These are phyloP conservation scores for Eupithecia centaureata DNA, from an alignment of 2,888 invertebrate genomes.

Conservation along the genomic window DNA sequence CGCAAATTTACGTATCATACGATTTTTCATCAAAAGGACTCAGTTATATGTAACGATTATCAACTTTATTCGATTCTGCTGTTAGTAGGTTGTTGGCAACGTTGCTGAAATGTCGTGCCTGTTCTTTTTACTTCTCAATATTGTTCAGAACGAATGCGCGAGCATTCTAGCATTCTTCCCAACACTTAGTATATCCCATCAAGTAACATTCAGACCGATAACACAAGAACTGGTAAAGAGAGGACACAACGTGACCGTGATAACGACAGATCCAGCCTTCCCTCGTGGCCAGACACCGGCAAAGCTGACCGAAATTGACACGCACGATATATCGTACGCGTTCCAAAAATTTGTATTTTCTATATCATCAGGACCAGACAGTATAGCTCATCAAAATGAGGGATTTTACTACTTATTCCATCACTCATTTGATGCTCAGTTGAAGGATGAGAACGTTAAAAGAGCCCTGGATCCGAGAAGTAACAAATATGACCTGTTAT, in stretches of 20 bases:
- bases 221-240: slow-evolving; percentile 61
- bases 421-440: background rate
- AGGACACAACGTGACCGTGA: slow-evolving; percentile 67
- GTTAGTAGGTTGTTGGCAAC: background rate
- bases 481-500: slow-evolving; percentile 20
- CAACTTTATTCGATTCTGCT: background rate
- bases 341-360: background rate
- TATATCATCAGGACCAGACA: background rate
- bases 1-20: too few species aligned
- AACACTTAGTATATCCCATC: slow-evolving; percentile 34
- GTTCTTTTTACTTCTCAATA: background rate
- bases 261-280: slow-evolving; percentile 65
- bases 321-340: background rate
- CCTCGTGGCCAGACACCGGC: slow-evolving; percentile 44
- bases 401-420: background rate
- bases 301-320: slow-evolving; percentile 56
- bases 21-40: too few species aligned
- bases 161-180: background rate
- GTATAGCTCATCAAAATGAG: background rate
- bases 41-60: too few species aligned
- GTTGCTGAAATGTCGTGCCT: background rate
- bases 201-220: slow-evolving; percentile 62
- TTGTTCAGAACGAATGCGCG: background rate
- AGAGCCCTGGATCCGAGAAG: background rate
- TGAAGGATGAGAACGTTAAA: background rate